A percentile compares a stretch with the other conserved stretches of the same genome.
These are phyloP conservation scores for Drosophila navojoa DNA, from an alignment of 1,140 invertebrate species.

Conservation along the genomic window DNA sequence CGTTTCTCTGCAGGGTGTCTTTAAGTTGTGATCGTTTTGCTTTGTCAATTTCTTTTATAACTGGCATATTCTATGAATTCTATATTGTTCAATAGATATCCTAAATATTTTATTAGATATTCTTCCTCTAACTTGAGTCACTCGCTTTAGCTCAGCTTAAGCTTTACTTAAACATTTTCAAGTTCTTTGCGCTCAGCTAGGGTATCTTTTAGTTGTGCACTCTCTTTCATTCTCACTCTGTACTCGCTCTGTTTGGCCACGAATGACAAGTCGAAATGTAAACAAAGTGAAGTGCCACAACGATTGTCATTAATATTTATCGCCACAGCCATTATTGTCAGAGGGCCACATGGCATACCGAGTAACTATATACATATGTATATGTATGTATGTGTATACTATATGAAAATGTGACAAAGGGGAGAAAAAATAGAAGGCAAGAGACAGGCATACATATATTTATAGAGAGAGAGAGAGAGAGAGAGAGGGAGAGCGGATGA, in stretches of 20 bases:
- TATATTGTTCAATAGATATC: no score
- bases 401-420: constrained; percentile 24
- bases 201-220: neutral
- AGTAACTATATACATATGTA: constrained; percentile 17
- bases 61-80: no score
- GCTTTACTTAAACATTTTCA: no score
- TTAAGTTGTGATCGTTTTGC: no score
- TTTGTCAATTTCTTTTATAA: no score
- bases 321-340: constrained; percentile 43
- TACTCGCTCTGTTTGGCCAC: constrained; percentile 3
- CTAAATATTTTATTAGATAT: no score
- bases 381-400: constrained; percentile 1
- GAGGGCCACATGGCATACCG: constrained; percentile 33
- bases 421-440: neutral
- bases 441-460: no score
- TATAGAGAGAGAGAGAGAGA: neutral
- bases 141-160: no score
- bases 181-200: neutral
- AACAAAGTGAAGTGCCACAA: constrained; percentile 38
- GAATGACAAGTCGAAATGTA: constrained; percentile 41
- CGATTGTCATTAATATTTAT: constrained; percentile 54
- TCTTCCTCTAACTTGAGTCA: no score
- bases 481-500: neutral
- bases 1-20: no score
- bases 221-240: neutral